A percentile compares a stretch with the other conserved stretches of the same genome.
These are phyloP conservation scores for Bombyx mandarina DNA, from an alignment of 1,140 invertebrate species.

Conservation along the genomic window DNA sequence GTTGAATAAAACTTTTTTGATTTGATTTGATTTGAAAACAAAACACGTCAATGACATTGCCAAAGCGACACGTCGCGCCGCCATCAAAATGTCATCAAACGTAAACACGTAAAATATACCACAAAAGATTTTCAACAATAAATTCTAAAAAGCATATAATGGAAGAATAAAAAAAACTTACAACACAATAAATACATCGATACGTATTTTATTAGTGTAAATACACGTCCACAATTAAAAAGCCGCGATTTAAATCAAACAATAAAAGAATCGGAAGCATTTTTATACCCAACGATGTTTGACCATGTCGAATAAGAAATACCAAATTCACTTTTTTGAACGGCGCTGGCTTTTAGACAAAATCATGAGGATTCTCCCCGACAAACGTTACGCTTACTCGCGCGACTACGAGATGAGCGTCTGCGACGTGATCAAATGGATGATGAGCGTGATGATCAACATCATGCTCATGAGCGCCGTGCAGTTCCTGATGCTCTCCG, in stretches of 20 bases:
- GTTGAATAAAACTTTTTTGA: too few relatives aligned
- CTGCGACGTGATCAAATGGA: slow-evolving; percentile 27
- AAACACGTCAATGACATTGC: too few relatives aligned
- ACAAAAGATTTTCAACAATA: background rate
- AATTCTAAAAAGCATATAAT: background rate
- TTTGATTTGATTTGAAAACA: too few relatives aligned
- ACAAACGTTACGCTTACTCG: slow-evolving; percentile 29
- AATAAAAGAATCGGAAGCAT: background rate
- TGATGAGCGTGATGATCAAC: slow-evolving; percentile 26
- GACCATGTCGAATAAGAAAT: too few relatives aligned
- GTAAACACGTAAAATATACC: background rate
- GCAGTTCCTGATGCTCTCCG: slow-evolving; percentile 30
- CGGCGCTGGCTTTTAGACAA: background rate
- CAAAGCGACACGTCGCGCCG: too few relatives aligned
- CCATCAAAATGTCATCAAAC: too few relatives aligned
- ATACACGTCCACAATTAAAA: background rate
- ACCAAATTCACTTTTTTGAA: too few relatives aligned
- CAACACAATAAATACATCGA: background rate
- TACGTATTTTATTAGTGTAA: background rate
- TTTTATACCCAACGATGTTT: too few relatives aligned
- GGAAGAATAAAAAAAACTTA: background rate
- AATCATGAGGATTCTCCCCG: slow-evolving; percentile 24
- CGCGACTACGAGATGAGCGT: slow-evolving; percentile 23
- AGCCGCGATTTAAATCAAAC: background rate
- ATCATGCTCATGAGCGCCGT: slow-evolving; percentile 33